Conservation (phyloP, 2,797 vertebrate genomes). For the Tapera naevia region DNA sequence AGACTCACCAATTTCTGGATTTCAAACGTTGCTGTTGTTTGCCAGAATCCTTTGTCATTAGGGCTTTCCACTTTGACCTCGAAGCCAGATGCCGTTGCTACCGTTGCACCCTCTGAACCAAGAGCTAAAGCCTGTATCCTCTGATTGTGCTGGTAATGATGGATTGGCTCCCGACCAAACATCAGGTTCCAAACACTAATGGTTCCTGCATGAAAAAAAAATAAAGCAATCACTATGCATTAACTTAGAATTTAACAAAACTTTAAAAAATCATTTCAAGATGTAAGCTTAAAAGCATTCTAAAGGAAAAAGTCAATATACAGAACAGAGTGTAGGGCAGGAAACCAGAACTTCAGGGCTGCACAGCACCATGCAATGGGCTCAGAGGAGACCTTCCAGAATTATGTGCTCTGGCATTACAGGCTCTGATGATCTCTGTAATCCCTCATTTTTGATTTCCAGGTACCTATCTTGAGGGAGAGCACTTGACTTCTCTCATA, state of each 20-base stretch:
- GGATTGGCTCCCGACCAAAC: conserved; percentile 84
- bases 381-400: neutral
- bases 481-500: neutral
- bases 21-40: conserved; percentile 73
- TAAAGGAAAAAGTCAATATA: accelerated
- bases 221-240: accelerated
- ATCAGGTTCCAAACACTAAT: conserved; percentile 91
- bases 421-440: neutral
- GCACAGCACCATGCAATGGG: accelerated
- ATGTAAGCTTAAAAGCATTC: neutral
- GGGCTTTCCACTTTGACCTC: conserved; percentile 83
- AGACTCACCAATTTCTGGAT: conserved; percentile 88
- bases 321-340: neutral
- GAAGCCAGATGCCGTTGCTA: conserved; percentile 83
- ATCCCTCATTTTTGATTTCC: neutral
- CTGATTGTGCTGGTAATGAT: conserved; percentile 85
- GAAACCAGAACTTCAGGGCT: neutral
- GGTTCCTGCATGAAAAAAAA: conserved; percentile 73
- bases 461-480: neutral
- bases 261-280: neutral
- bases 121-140: conserved; percentile 84
- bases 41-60: conserved; percentile 87
- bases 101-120: conserved; percentile 72
- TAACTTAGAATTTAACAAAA: neutral
- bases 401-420: neutral